phyloP scores from a whole-genome alignment of 2,113 vertebrate species.

The Dicrurus megarhynchus region DNA sequence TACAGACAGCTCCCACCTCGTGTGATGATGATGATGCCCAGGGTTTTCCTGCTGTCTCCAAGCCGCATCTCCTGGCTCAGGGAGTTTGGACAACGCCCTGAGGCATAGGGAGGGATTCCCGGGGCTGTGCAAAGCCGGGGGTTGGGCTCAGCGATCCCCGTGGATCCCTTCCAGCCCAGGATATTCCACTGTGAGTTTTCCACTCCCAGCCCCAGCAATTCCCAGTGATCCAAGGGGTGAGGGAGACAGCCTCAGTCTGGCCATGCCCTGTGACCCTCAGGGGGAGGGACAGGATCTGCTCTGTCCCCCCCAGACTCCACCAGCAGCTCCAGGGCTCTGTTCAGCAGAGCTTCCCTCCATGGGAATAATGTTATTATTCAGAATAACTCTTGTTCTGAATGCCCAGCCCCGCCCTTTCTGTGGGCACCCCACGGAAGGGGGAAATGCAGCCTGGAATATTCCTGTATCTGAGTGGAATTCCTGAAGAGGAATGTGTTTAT shows the following conservation, averaged over 20 bases:
- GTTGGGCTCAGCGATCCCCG: background rate
- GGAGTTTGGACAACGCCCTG: background rate
- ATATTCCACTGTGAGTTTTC: background rate
- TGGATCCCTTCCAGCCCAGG: background rate
- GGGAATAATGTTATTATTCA: background rate
- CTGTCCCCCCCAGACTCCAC: background rate
- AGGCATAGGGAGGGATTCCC: background rate
- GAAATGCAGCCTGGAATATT: background rate
- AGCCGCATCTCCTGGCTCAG: background rate
- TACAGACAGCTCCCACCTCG: background rate
- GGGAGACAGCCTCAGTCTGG: background rate
- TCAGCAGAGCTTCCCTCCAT: background rate
- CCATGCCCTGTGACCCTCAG: background rate
- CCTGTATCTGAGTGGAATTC: background rate
- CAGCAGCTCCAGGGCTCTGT: background rate
- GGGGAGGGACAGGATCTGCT: background rate
- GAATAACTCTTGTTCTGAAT: background rate
- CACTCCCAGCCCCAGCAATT: background rate
- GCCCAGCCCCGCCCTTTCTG: background rate
- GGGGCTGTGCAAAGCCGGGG: background rate
- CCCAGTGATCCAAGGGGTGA: background rate
- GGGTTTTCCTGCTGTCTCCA: background rate
- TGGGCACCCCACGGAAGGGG: background rate
- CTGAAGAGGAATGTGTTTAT: background rate
- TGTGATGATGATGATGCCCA: accelerated